These are phyloP conservation scores for Mus spicilegus DNA, from an alignment of 2,113 vertebrate species.

Conservation along the genomic window DNA sequence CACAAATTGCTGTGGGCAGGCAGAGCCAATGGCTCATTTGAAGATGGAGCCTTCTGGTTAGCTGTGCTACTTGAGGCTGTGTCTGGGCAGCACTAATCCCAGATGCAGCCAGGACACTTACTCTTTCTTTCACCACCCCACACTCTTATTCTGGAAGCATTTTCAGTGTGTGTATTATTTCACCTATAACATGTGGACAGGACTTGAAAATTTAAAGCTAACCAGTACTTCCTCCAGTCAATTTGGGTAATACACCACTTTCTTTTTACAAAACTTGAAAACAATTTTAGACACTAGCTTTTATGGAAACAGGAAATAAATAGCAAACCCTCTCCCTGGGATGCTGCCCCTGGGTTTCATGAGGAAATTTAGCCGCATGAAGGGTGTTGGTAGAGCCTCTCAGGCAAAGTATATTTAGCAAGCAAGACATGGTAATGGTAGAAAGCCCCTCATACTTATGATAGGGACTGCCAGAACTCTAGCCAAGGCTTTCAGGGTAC, in stretches of 20 bases:
- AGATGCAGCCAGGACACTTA: background rate
- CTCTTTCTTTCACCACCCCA: background rate
- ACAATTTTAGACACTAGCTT: background rate
- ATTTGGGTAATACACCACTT: background rate
- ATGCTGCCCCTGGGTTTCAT: background rate
- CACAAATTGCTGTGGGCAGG: constrained; percentile 45
- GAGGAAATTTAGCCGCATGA: background rate
- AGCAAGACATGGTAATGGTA: background rate
- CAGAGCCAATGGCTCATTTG: constrained; percentile 45
- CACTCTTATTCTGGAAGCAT: background rate
- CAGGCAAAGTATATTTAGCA: background rate
- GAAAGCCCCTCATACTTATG: background rate
- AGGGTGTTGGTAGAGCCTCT: background rate
- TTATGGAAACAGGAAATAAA: background rate
- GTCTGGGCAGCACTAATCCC: background rate
- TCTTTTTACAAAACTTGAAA: background rate
- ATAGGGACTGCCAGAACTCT: background rate
- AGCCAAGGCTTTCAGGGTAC: background rate
- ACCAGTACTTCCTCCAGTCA: background rate
- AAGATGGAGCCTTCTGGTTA: constrained; percentile 21
- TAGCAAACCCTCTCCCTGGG: background rate
- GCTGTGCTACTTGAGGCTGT: background rate
- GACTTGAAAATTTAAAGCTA: background rate
- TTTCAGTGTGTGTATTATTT: background rate
- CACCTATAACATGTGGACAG: background rate